These are phyloP conservation scores for Hyposoter dolosus DNA, from an alignment of 2,888 invertebrate species.

Conservation along the genomic window DNA sequence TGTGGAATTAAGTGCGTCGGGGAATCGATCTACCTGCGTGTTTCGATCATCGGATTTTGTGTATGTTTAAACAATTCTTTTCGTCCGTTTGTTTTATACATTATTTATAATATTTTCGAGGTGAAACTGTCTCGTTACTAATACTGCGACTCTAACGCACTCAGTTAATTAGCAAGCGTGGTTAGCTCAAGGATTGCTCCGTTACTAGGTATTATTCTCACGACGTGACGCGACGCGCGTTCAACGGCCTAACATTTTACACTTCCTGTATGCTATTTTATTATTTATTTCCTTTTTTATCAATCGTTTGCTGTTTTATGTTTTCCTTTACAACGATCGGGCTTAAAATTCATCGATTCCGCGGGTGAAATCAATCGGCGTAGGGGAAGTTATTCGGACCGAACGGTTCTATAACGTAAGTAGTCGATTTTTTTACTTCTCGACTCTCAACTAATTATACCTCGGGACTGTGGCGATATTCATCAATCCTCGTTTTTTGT, in stretches of 20 bases:
- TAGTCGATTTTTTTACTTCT: conserved; percentile 56
- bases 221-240: conserved; percentile 42
- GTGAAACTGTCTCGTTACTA: conserved; percentile 67
- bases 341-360: conserved; percentile 60
- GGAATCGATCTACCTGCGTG: conserved; percentile 44
- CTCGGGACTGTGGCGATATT: conserved; percentile 59
- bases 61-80: conserved; percentile 52
- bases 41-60: conserved; percentile 53
- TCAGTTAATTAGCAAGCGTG: conserved; percentile 67
- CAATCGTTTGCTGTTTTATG: neutral
- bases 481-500: conserved; percentile 57
- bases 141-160: conserved; percentile 69
- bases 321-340: conserved; percentile 52
- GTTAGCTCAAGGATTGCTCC: conserved; percentile 53
- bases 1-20: conserved; percentile 46
- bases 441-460: conserved; percentile 61
- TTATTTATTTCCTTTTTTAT: neutral
- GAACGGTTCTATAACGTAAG: conserved; percentile 59
- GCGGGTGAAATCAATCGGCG: conserved; percentile 53
- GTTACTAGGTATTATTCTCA: conserved; percentile 44
- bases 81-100: conserved; percentile 64
- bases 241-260: conserved; percentile 58
- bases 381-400: conserved; percentile 30
- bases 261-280: conserved; percentile 39
- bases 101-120: conserved; percentile 67